Percentiles rank a stretch among this genome's conserved stretches.
Evolutionary conservation across 2,113 vertebrate species (phyloP).

Genomic region (Enhydra lutris): DNA sequence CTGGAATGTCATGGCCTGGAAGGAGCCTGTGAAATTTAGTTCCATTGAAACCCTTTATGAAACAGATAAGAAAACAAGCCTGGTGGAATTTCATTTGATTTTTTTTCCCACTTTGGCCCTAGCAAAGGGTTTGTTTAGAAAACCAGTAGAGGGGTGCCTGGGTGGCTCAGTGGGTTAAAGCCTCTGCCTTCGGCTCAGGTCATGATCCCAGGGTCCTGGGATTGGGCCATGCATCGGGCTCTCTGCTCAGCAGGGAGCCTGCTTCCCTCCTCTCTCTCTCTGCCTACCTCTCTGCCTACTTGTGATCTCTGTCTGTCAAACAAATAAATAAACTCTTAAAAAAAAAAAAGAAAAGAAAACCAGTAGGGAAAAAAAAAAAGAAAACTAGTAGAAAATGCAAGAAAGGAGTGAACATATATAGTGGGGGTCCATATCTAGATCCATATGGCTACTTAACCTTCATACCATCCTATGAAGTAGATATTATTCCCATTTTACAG

Average conservation of each 20-base stretch:
- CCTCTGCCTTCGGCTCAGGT: too few relatives aligned
- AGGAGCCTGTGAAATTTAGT: neutral
- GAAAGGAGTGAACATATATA: neutral
- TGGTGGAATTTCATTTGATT: neutral
- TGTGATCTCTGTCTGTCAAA: too few relatives aligned
- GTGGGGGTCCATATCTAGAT: neutral
- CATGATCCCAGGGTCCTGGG: too few relatives aligned
- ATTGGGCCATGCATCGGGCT: too few relatives aligned
- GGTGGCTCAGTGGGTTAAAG: too few relatives aligned
- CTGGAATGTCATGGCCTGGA: neutral
- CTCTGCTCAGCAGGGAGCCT: too few relatives aligned
- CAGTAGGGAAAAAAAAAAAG: too few relatives aligned
- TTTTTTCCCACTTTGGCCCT: neutral
- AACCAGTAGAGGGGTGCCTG: neutral
- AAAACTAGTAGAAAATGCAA: neutral
- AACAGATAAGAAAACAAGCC: neutral
- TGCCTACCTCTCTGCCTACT: too few relatives aligned
- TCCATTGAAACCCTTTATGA: neutral
- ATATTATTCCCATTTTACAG: neutral
- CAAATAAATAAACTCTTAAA: too few relatives aligned
- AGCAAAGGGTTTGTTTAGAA: neutral
- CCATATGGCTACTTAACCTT: neutral
- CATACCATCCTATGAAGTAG: neutral
- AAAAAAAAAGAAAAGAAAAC: too few relatives aligned
- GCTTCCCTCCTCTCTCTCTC: too few relatives aligned